Evolutionary conservation across 2,888 invertebrate species (phyloP).

Genomic region (Erebia ligea): DNA sequence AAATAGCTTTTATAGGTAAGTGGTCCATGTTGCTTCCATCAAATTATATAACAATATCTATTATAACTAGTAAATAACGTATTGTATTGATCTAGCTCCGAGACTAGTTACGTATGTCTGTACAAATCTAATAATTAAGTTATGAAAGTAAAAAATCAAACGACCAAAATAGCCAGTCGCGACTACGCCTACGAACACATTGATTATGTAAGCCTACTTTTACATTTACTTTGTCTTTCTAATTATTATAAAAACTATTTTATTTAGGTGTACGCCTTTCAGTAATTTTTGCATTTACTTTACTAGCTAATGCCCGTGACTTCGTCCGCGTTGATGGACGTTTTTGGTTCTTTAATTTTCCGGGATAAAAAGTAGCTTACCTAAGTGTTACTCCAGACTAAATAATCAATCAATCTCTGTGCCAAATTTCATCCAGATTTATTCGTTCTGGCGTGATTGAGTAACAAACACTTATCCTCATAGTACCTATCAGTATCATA

Average conservation of each 20-base stretch:
- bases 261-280: too few relatives aligned
- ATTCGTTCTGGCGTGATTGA: too few relatives aligned
- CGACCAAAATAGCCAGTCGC: constrained; percentile 24
- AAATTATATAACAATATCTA: constrained; percentile 12
- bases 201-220: constrained; percentile 17
- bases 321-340: too few relatives aligned
- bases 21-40: background rate
- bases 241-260: background rate
- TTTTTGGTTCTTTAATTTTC: too few relatives aligned
- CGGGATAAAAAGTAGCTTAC: too few relatives aligned
- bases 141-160: constrained; percentile 32
- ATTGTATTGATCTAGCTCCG: constrained; percentile 6
- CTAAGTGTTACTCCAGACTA: too few relatives aligned
- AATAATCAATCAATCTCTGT: too few relatives aligned
- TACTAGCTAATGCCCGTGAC: too few relatives aligned
- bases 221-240: constrained; percentile 20
- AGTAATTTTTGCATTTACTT: too few relatives aligned
- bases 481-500: too few relatives aligned
- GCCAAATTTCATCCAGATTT: too few relatives aligned
- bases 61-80: constrained; percentile 8
- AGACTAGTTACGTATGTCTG: constrained; percentile 30
- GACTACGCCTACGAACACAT: constrained; percentile 23
- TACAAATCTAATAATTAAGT: constrained; percentile 33
- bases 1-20: constrained; percentile 8
- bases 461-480: too few relatives aligned